phyloP scores from a whole-genome alignment of 2,888 invertebrate species.

The Lapara coniferarum region DNA sequence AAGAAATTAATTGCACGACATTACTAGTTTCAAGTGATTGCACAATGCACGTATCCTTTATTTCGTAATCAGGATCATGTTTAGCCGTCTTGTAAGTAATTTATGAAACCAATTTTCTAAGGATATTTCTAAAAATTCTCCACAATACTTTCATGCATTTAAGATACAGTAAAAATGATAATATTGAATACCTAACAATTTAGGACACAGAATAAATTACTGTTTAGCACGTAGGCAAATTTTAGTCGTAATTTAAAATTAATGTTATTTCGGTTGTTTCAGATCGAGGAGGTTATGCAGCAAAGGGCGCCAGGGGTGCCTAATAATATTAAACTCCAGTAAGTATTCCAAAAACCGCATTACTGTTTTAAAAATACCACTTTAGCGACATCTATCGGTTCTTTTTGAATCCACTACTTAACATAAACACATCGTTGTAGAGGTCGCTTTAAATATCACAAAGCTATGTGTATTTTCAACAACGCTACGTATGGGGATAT shows the following conservation, averaged over 20 bases:
- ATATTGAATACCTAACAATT: background rate
- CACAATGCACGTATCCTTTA: conserved; percentile 34
- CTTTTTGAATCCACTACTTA: conserved; percentile 31
- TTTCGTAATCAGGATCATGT: conserved; percentile 8
- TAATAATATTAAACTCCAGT: conserved; percentile 66
- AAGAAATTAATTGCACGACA: conserved; percentile 38
- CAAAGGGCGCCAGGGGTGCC: conserved; percentile 80
- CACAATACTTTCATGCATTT: background rate
- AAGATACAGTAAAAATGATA: background rate
- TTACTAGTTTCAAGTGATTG: conserved; percentile 24
- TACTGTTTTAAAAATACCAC: background rate
- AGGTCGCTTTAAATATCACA: conserved; percentile 42
- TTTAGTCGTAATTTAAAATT: background rate
- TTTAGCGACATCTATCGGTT: conserved; percentile 60
- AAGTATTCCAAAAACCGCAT: conserved; percentile 44
- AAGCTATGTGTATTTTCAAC: conserved; percentile 49
- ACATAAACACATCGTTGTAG: conserved; percentile 33
- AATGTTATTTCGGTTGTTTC: conserved; percentile 45
- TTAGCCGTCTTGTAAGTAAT: conserved; percentile 28
- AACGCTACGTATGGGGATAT: conserved; percentile 58
- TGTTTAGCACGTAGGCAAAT: conserved; percentile 1
- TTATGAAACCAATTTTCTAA: background rate
- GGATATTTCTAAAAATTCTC: background rate
- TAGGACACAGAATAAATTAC: background rate
- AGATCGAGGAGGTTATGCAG: conserved; percentile 83